Evolutionary conservation across 2,888 invertebrate species (phyloP), one percentile per base, ranked within the genome.

Genomic region (Megaustenia siamemsis): DNA sequence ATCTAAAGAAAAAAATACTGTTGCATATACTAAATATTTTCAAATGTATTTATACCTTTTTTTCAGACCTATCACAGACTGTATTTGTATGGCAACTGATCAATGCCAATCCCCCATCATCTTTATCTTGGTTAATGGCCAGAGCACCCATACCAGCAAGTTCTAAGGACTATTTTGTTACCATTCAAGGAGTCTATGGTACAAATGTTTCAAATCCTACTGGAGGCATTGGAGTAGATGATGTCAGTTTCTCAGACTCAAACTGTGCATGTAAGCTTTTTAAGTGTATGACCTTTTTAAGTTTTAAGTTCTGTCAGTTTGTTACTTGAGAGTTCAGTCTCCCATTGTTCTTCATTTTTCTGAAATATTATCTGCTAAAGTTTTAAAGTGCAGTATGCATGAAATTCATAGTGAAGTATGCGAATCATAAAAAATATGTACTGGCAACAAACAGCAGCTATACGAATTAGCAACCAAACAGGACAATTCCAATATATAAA

Each of bases 141-240:
- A 82, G 85, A 24, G 88, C 90, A 8, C 71, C 80, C 56, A 75
- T 89, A 15, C 81, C 75, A n/a, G 38, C 40, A 6, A 84, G 21
- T 32, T 38, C 75, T 10, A 60, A 49, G n/a, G 80, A 84, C 45
- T 84, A 80, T 49, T 75, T 79, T 82, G 85, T 93, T 0, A 90
- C 91, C 8, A 90, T 93, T 86, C 93, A 93, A 87, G 93, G 90
- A 21, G 88, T 90, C 1, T 85, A 90, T 75, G 90, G 90, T n/a
- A 87, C 86, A 32, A 56, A 75, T 75, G 76, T 80, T 12, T 45
- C 80, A 56, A 89, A 86, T 83, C 90, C 89, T 66, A 87, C 86
- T 69, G 93, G 92, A 35, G 90, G 92, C 79, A 92, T 93, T 76
- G 92, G 92, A 60, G 87, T 93, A 63, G 93, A 93, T 90, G 93